Conservation (phyloP, 2,888 invertebrate species). For the Ectropis crepuscularia region DNA sequence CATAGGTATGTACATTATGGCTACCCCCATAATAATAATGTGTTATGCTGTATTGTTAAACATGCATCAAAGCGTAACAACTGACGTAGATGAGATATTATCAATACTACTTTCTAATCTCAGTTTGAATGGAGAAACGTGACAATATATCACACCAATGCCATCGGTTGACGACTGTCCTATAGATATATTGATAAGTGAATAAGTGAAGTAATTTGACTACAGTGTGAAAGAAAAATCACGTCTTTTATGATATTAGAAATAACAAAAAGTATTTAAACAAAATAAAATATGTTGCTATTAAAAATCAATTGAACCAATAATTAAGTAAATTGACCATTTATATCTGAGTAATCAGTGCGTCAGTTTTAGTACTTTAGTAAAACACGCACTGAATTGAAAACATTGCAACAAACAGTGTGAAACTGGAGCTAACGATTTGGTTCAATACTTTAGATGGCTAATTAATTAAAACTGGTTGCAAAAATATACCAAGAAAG, state of each 20-base stretch:
- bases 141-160: conserved; percentile 53
- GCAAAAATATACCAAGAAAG: neutral
- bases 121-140: conserved; percentile 51
- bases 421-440: conserved; percentile 52
- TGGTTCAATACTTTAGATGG: conserved; percentile 44
- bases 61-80: conserved; percentile 44
- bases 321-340: conserved; percentile 1
- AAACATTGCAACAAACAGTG: conserved; percentile 60
- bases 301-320: neutral
- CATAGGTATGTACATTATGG: conserved; percentile 6
- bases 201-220: too few relatives aligned
- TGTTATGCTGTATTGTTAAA: conserved; percentile 50
- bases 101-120: conserved; percentile 74
- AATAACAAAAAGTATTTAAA: conserved; percentile 37
- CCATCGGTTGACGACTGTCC: conserved; percentile 46
- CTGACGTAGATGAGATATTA: conserved; percentile 53
- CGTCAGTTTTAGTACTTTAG: conserved; percentile 56
- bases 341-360: conserved; percentile 15
- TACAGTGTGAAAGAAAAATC: too few relatives aligned
- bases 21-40: conserved; percentile 19
- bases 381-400: conserved; percentile 56
- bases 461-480: conserved; percentile 36
- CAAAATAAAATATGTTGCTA: neutral
- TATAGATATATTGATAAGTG: conserved; percentile 40
- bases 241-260: neutral